Base-by-base conservation (phyloP, 2,888 invertebrate species). In the Drosophila basisetae region DNA sequence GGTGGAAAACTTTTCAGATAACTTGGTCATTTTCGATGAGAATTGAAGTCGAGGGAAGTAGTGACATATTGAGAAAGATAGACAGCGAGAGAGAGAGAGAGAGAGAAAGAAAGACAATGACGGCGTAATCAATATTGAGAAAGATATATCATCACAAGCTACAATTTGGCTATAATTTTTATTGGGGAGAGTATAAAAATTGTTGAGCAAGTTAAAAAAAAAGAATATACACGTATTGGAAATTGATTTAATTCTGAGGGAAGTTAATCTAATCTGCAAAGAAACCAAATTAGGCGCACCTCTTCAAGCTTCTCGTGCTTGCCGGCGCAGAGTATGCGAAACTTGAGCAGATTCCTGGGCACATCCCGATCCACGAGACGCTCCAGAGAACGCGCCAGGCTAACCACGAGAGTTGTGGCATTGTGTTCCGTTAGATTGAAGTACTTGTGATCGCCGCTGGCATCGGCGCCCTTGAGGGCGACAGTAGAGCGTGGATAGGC, bases 291-390 rank as follows among this genome's bases (percentile, higher is more conserved):
- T n/a, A 4, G 1, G 31, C 33, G 2, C 18, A 93, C 93, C 85
- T 93, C 94, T 54, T 93, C 93, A 4, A 91, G 81, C 63, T 93
- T 91, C 37, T 92, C 93, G 37, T 91, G 89, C 49, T 89, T 91
- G 4, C 91, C 93, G 0, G 92, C 89, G 90, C 97, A 97, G 50
- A 96, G 95, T 39, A 97, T 94, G 52, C 97, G 94, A 93, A 97
- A 97, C 94, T 97, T 97, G 72, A 97, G 94, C 56, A 97, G 95
- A 93, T 97, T 97, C 92, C 96, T 95, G 0, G 97, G 97, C 60
- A 95, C 94, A 90, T 97, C 97, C 28, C 95, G 95, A 94, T 98
- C 97, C 30, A 97, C 97, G 53, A 97, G 94, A 61, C 96, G 95
- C 89, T 97, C 97, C 78, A 98, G 94, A 3, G 96, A 96, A 92